Evolutionary conservation across 2,113 vertebrate species (phyloP).

Genomic region (Cheilinus undulatus): DNA sequence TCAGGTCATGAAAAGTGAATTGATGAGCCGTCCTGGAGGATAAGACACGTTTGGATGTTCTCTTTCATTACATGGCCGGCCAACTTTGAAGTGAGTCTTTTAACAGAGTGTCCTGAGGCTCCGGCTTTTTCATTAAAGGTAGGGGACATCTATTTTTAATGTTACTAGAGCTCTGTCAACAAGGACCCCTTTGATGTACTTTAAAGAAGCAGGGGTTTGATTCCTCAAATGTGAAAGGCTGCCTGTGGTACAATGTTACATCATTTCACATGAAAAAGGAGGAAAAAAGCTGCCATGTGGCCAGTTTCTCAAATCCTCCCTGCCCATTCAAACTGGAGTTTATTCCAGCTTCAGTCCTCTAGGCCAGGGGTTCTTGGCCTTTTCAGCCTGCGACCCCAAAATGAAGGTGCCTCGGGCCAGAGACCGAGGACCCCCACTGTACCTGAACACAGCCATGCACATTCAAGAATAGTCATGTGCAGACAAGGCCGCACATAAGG

Average conservation of each 20-base stretch:
- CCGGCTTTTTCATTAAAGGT: conserved; percentile 71
- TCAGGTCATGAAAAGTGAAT: conserved; percentile 39
- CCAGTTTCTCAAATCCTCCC: conserved; percentile 7
- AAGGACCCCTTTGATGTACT: conserved; percentile 60
- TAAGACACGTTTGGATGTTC: conserved; percentile 35
- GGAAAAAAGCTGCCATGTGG: background rate
- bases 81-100: conserved; percentile 72
- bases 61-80: conserved; percentile 27
- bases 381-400: no score
- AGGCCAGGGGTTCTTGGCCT: no score
- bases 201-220: conserved; percentile 33
- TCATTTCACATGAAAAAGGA: conserved; percentile 24
- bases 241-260: conserved; percentile 31
- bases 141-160: conserved; percentile 74
- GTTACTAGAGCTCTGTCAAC: conserved; percentile 60
- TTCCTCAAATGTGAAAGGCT: conserved; percentile 37
- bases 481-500: no score
- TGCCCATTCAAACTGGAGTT: background rate
- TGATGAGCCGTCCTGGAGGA: conserved; percentile 53
- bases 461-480: no score
- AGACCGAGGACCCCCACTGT: no score
- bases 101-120: conserved; percentile 57
- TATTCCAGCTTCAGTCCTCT: no score
- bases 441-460: no score
- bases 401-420: no score